Base-by-base conservation (phyloP, 1,140 invertebrate species). In the Coboldia fuscipes region DNA sequence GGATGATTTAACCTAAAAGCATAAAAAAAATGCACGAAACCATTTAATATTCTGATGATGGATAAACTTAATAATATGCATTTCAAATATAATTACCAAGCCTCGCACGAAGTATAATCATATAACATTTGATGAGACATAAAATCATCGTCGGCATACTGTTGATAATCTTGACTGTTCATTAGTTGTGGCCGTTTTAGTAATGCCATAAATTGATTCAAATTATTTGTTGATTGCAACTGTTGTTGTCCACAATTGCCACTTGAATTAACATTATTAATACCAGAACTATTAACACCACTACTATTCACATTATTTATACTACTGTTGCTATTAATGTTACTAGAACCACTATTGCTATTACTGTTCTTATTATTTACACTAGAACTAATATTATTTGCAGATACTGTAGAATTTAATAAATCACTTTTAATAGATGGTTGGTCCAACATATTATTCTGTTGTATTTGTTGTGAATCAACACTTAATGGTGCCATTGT, bases 61-160 rank as follows among this genome's bases (percentile, higher is more conserved):
- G n/a, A n/a, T n/a, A n/a, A n/a, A n/a, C n/a, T n/a, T n/a, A n/a
- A n/a, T n/a, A n/a, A n/a, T n/a, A n/a, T n/a, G n/a, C n/a, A n/a
- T n/a, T 23, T 23, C 12, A 6, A 10, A 10, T 15, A 29, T n/a
- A 57, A 63, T 67, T 46, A 82, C 83, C 84, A 92, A 14, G 74
- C 75, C 51, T 84, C 69, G 35, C 86, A 65, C 35, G 70, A 71
- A 32, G 77, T 69, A 60, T 88, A 89, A 55, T 92, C 82, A 51
- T 92, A 92, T 2, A 93, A 65, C 55, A 81, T 68, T 37, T 80
- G 70, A 31, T 81, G 67, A 31, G 74, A 71, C 42, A 78, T 72
- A 48, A 82, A 76, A 46, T 82, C 78, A 40, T 84, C 80, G 20
- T 72, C 54, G 2, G 78, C 62, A 41, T 71, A 68, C 36, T 71